Percentiles rank a stretch among this genome's conserved stretches.
phyloP scores from a whole-genome alignment of 2,113 vertebrate genomes.

The Brachypodius melanocephalos region DNA sequence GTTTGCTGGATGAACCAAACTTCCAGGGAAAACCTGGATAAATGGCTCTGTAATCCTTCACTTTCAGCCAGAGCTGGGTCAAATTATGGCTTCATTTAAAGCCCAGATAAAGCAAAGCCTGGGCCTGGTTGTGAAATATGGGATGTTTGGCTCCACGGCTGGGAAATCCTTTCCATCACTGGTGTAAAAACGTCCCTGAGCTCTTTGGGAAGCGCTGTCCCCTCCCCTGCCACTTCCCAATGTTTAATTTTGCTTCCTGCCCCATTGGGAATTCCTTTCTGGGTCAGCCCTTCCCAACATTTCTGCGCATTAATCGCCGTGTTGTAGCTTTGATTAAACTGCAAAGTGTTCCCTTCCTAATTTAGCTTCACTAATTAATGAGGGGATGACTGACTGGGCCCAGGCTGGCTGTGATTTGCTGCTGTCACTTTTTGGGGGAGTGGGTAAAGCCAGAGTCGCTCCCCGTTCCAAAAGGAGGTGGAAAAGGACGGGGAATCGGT shows the following conservation, averaged over 20 bases:
- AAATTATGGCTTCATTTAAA: neutral
- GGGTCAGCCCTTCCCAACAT: slow-evolving; percentile 15
- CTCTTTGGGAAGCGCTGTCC: neutral
- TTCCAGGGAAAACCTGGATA: neutral
- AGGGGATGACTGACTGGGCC: neutral
- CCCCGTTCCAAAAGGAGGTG: neutral
- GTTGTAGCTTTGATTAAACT: neutral
- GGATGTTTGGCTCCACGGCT: neutral
- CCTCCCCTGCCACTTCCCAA: neutral
- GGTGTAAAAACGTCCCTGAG: neutral
- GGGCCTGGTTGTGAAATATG: neutral
- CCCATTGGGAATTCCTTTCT: slow-evolving; percentile 3
- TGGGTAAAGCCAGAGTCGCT: rapidly evolving
- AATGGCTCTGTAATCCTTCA: neutral
- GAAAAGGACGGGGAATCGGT: neutral
- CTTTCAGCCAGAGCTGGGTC: neutral
- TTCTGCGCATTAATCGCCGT: neutral
- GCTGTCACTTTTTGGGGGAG: neutral
- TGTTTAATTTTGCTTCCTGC: neutral
- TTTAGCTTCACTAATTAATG: neutral
- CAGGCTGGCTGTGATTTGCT: neutral
- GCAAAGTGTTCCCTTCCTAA: neutral
- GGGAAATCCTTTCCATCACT: neutral
- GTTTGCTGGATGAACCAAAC: neutral
- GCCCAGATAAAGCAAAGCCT: neutral